phyloP scores from a whole-genome alignment of 2,113 vertebrate genomes.

The Engystomops pustulosus region DNA sequence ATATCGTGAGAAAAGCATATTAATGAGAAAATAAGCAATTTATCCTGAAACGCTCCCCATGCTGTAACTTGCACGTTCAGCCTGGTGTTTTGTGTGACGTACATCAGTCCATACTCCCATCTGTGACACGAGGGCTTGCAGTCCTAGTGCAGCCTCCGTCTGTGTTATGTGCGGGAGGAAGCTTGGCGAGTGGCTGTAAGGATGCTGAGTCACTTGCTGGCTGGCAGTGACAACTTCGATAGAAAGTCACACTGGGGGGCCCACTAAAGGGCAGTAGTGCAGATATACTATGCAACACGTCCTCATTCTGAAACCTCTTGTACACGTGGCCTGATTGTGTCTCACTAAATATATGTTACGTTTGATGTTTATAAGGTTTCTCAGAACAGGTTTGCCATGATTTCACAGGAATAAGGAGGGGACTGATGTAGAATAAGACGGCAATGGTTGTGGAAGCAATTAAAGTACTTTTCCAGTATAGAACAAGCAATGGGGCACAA shows the following conservation, averaged over 20 bases:
- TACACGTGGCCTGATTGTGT: background rate
- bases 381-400: too few relatives aligned
- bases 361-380: too few relatives aligned
- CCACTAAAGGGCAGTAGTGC: conserved; percentile 63
- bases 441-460: too few relatives aligned
- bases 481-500: too few relatives aligned
- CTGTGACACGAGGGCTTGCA: background rate
- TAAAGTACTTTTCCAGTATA: too few relatives aligned
- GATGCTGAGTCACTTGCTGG: conserved; percentile 85
- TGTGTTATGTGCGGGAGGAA: conserved; percentile 66
- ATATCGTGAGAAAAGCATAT: background rate
- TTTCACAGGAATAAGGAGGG: background rate
- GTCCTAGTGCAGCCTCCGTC: conserved; percentile 50
- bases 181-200: conserved; percentile 60
- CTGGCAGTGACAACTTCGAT: conserved; percentile 73
- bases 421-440: background rate
- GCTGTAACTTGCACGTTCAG: background rate
- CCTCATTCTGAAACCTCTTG: background rate
- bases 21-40: background rate
- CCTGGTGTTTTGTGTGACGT: conserved; percentile 34
- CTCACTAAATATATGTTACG: background rate
- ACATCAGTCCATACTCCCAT: background rate
- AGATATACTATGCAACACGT: conserved; percentile 25
- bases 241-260: conserved; percentile 66
- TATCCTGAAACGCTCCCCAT: background rate